These are phyloP conservation scores for Ectemnius lituratus DNA, from an alignment of 2,888 invertebrate genomes.

Conservation along the genomic window DNA sequence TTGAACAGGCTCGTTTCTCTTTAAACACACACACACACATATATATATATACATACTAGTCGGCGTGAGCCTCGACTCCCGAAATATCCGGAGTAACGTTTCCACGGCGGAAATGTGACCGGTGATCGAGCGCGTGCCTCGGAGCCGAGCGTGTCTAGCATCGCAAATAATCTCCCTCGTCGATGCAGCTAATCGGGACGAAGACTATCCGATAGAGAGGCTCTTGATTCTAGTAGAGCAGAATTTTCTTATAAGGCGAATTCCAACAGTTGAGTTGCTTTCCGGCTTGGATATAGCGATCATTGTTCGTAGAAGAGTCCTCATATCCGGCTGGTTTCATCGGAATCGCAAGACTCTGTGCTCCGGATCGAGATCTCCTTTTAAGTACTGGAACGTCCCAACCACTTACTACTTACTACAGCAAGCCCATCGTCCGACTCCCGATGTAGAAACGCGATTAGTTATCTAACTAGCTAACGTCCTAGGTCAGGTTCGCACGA, in stretches of 20 bases:
- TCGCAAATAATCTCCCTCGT: slow-evolving; percentile 32
- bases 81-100: slow-evolving; percentile 53
- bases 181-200: slow-evolving; percentile 33
- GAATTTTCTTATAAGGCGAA: slow-evolving; percentile 11
- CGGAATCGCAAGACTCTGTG: slow-evolving; percentile 8
- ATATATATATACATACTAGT: too few relatives aligned
- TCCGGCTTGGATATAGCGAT: too few relatives aligned
- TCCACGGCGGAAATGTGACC: slow-evolving; percentile 55
- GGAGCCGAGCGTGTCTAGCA: slow-evolving; percentile 44
- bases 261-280: slow-evolving; percentile 12
- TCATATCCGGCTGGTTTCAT: slow-evolving; percentile 1
- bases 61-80: slow-evolving; percentile 34
- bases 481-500: slow-evolving; percentile 59
- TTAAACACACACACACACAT: slow-evolving; percentile 16
- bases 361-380: slow-evolving; percentile 13
- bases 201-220: too few relatives aligned
- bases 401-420: not conserved
- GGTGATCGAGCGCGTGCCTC: slow-evolving; percentile 51
- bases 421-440: slow-evolving; percentile 26
- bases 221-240: too few relatives aligned
- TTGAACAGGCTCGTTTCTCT: slow-evolving; percentile 32
- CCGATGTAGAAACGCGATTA: slow-evolving; percentile 51
- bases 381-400: slow-evolving; percentile 16
- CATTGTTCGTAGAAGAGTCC: too few relatives aligned
- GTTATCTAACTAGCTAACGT: slow-evolving; percentile 43